Percentiles rank a stretch among this genome's conserved stretches.
phyloP scores from a whole-genome alignment of 2,797 vertebrate species.

The Periophthalmus magnuspinnatus region DNA sequence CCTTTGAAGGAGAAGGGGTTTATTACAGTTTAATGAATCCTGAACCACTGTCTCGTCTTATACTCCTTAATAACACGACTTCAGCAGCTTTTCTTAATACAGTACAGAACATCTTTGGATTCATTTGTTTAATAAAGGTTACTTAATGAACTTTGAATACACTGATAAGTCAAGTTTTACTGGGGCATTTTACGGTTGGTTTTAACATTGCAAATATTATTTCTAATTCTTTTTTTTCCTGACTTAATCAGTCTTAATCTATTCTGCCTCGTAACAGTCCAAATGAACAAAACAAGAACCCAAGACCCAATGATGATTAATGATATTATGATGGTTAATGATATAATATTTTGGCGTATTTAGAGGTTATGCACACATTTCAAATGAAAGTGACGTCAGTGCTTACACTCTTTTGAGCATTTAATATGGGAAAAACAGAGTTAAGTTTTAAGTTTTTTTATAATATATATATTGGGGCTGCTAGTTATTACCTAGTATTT shows the following conservation, averaged over 20 bases:
- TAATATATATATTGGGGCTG: no score
- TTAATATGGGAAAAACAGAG: no score
- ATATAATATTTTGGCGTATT: neutral
- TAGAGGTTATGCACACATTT: no score
- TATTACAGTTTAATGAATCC: conserved; percentile 10
- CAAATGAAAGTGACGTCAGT: neutral
- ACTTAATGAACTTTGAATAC: neutral
- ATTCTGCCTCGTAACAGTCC: neutral
- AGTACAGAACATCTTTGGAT: neutral
- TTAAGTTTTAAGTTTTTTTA: no score
- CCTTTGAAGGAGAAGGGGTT: conserved; percentile 6
- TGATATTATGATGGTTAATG: neutral
- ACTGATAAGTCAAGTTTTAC: neutral
- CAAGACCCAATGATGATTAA: no score
- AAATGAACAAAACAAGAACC: neutral
- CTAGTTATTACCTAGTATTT: no score
- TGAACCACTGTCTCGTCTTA: neutral
- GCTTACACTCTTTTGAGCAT: no score
- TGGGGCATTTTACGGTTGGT: neutral
- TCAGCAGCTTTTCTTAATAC: neutral
- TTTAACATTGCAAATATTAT: neutral
- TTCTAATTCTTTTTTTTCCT: neutral
- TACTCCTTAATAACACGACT: neutral
- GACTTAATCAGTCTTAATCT: neutral
- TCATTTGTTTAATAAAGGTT: neutral